Percentiles rank a stretch among this genome's conserved stretches.
phyloP scores from a whole-genome alignment of 2,113 vertebrate species.

The Addax nasomaculatus region DNA sequence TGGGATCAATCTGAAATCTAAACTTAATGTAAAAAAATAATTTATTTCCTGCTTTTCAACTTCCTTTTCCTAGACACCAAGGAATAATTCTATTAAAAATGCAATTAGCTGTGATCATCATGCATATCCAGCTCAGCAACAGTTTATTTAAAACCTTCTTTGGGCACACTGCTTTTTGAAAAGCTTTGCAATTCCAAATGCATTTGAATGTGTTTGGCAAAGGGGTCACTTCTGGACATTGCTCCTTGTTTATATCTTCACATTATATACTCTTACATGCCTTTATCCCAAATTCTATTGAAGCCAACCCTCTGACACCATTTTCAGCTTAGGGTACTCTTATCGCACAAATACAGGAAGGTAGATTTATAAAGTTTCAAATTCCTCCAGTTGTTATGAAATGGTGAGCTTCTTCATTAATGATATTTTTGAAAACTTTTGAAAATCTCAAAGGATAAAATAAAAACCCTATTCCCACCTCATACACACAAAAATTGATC shows the following conservation, averaged over 20 bases:
- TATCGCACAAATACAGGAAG: neutral
- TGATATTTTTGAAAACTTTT: neutral
- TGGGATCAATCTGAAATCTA: neutral
- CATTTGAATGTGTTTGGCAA: neutral
- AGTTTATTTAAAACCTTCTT: constrained; percentile 29
- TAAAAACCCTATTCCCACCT: neutral
- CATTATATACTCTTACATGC: too few relatives aligned
- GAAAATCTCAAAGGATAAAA: neutral
- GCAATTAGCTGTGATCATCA: neutral
- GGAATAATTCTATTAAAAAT: constrained; percentile 35
- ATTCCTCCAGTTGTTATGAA: neutral
- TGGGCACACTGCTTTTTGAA: neutral
- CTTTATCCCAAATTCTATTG: neutral
- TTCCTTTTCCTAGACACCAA: constrained; percentile 16
- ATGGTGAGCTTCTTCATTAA: neutral
- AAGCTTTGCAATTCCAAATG: neutral
- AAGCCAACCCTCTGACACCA: neutral
- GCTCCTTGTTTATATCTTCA: neutral
- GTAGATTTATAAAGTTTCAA: neutral
- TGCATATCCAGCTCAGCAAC: neutral
- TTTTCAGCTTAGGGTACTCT: neutral
- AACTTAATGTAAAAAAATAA: neutral
- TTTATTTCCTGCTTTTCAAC: neutral
- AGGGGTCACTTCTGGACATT: neutral
- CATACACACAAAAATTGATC: neutral